Evolutionary conservation across 2,888 invertebrate species (phyloP).

Genomic region (Neoascia interrupta): DNA sequence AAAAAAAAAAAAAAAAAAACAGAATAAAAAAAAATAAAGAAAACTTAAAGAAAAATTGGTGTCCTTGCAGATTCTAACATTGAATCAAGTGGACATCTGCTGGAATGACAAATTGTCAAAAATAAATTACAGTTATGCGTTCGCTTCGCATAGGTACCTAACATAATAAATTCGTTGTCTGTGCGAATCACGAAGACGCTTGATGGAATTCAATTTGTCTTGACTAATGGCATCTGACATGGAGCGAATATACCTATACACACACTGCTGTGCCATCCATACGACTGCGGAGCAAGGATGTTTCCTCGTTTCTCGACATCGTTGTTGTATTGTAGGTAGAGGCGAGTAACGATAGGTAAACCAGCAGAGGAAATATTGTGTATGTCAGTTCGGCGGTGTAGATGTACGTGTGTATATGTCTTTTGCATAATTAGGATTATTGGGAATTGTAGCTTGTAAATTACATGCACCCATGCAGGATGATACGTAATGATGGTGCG

Average conservation of each 20-base stretch:
- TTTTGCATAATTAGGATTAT: slow-evolving; percentile 59
- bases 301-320: background rate
- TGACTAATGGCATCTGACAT: slow-evolving; percentile 66
- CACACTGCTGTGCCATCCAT: background rate
- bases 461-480: slow-evolving; percentile 44
- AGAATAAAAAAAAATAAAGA: slow-evolving; percentile 18
- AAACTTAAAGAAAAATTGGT: slow-evolving; percentile 42
- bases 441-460: slow-evolving; percentile 50
- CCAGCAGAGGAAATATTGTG: no score
- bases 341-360: no score
- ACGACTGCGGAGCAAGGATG: background rate
- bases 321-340: no score
- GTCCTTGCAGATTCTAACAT: slow-evolving; percentile 64
- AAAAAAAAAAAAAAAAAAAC: background rate
- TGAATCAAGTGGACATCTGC: slow-evolving; percentile 68
- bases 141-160: slow-evolving; percentile 74
- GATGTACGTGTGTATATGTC: background rate
- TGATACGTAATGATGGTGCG: slow-evolving; percentile 32
- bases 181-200: slow-evolving; percentile 66
- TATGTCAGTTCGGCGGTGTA: no score
- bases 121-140: slow-evolving; percentile 77
- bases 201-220: slow-evolving; percentile 70
- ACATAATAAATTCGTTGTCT: slow-evolving; percentile 67
- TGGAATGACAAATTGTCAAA: slow-evolving; percentile 75
- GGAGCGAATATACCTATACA: slow-evolving; percentile 9